phyloP scores from a whole-genome alignment of 2,797 vertebrate genomes.

The Lepus townsendii region DNA sequence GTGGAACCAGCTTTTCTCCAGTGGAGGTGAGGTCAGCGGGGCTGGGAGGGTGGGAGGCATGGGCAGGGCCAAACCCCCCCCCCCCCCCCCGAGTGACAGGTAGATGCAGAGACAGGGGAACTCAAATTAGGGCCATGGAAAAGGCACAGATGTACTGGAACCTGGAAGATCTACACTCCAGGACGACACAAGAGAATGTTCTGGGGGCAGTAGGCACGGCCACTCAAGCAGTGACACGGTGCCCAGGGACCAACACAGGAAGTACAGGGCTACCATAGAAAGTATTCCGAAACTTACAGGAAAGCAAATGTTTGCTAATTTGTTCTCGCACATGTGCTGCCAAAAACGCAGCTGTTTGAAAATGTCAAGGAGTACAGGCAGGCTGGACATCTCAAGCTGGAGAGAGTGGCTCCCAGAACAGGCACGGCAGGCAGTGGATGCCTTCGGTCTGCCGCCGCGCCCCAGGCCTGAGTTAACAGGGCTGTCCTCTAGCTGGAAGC shows the following conservation, averaged over 20 bases:
- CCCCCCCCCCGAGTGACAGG: background rate
- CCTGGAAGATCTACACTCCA: background rate
- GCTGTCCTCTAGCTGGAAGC: background rate
- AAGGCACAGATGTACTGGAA: background rate
- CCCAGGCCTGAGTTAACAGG: accelerated
- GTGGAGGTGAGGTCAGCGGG: background rate
- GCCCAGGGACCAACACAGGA: background rate
- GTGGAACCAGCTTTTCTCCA: background rate
- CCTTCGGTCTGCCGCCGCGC: background rate
- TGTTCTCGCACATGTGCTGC: conserved; percentile 43
- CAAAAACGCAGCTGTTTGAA: conserved; percentile 47
- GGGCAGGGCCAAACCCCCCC: too few species aligned
- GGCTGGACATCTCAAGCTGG: background rate
- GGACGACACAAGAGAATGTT: background rate
- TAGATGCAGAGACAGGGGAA: background rate
- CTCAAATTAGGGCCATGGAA: background rate
- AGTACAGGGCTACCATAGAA: background rate
- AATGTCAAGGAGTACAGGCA: background rate
- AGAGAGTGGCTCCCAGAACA: background rate
- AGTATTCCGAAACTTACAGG: background rate
- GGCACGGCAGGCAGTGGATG: accelerated
- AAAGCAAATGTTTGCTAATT: conserved; percentile 11
- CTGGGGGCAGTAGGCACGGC: too few species aligned
- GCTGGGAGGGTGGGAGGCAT: background rate
- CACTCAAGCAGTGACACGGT: background rate